Percentiles rank a stretch among this genome's conserved stretches.
phyloP scores from a whole-genome alignment of 2,113 vertebrate species.

The Brienomyrus longianalis region DNA sequence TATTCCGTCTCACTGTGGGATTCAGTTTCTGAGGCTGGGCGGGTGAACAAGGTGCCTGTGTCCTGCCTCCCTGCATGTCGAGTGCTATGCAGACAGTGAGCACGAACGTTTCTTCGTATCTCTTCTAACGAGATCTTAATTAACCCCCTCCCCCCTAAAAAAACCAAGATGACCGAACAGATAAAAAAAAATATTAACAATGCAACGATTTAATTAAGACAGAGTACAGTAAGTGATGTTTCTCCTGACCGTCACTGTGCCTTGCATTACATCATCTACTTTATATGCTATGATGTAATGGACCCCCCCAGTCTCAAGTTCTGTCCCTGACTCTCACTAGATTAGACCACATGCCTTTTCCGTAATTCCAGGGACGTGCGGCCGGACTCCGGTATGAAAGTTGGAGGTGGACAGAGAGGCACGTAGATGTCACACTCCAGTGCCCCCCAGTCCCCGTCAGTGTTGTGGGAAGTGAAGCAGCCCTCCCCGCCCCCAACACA shows the following conservation, averaged over 20 bases:
- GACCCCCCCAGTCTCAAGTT: background rate
- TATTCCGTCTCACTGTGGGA: background rate
- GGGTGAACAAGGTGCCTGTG: background rate
- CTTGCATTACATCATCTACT: constrained; percentile 8
- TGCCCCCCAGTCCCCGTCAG: background rate
- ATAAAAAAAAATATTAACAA: background rate
- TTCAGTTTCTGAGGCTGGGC: background rate
- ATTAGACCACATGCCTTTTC: background rate
- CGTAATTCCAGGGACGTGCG: background rate
- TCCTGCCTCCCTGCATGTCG: background rate
- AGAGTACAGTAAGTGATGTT: background rate
- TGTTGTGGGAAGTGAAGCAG: background rate
- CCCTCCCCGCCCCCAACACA: background rate
- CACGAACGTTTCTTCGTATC: background rate
- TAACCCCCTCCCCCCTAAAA: background rate
- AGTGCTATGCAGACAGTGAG: background rate
- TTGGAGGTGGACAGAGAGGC: background rate
- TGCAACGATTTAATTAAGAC: background rate
- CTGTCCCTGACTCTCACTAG: background rate
- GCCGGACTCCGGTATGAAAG: background rate
- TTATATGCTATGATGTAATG: constrained; percentile 7
- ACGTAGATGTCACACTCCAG: background rate
- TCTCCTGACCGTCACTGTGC: background rate
- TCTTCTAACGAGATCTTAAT: background rate
- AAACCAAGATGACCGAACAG: background rate